Evolutionary conservation across 2,888 invertebrate genomes (phyloP).

Genomic region (Neuroscelio doddi): DNA sequence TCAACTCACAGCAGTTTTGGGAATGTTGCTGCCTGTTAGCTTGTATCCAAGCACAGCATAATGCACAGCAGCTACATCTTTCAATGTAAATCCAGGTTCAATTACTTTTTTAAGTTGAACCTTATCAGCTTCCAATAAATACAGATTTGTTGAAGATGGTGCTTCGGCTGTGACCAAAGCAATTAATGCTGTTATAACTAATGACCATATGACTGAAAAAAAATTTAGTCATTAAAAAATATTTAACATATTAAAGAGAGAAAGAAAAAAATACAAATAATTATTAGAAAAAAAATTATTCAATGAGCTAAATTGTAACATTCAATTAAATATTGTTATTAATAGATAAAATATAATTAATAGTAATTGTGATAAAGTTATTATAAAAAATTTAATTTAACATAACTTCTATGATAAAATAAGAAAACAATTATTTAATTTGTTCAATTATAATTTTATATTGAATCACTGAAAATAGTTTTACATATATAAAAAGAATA

Average conservation of each 20-base stretch:
- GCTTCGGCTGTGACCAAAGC: slow-evolving; percentile 48
- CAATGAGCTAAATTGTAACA: not conserved
- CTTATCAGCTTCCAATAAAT: slow-evolving; percentile 63
- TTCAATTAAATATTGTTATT: no score
- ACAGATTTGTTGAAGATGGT: slow-evolving; percentile 64
- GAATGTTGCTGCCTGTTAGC: slow-evolving; percentile 77
- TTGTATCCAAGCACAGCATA: slow-evolving; percentile 84
- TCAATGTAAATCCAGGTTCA: slow-evolving; percentile 60
- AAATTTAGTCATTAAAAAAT: not conserved
- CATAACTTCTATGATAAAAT: no score
- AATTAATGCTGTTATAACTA: slow-evolving; percentile 33
- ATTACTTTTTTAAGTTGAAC: slow-evolving; percentile 62
- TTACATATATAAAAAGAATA: no score
- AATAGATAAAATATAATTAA: no score
- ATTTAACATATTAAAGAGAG: no score
- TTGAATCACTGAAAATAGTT: no score
- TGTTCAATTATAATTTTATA: no score
- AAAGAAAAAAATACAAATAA: no score
- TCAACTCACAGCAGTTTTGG: slow-evolving; percentile 74
- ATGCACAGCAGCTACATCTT: slow-evolving; percentile 80
- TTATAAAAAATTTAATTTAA: no score
- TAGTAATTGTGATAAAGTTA: no score
- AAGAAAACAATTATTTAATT: no score
- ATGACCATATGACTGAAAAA: slow-evolving; percentile 49
- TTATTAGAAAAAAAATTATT: not conserved